Evolutionary conservation across 1,140 invertebrate species (phyloP).

Genomic region (Drosophila carrolli): DNA sequence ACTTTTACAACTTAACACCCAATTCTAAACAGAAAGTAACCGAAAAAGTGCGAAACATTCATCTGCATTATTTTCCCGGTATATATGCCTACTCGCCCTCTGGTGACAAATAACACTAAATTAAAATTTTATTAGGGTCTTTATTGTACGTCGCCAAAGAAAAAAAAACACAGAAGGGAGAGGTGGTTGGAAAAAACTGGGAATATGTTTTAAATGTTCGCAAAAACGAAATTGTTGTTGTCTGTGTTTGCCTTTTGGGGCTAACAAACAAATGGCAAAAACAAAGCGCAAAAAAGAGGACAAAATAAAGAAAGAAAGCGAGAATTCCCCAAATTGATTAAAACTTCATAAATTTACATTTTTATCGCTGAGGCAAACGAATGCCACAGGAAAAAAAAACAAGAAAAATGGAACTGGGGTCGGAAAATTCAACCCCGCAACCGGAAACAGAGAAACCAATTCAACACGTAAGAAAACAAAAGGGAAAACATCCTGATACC

Average conservation of each 20-base stretch:
- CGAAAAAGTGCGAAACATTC: slow-evolving; percentile 52
- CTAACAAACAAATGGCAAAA: slow-evolving; percentile 50
- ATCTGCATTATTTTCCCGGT: slow-evolving; percentile 24
- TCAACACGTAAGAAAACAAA: slow-evolving; percentile 59
- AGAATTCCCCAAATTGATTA: slow-evolving; percentile 82
- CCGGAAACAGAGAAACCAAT: slow-evolving; percentile 45
- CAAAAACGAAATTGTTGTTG: slow-evolving; percentile 45
- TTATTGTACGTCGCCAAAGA: slow-evolving; percentile 67
- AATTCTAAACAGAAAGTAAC: slow-evolving; percentile 23
- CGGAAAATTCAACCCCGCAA: slow-evolving; percentile 39
- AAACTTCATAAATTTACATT: slow-evolving; percentile 83
- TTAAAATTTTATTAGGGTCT: slow-evolving; percentile 83
- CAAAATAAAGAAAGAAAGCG: slow-evolving; percentile 47
- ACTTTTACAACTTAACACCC: slow-evolving; percentile 48
- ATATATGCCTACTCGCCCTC: slow-evolving; percentile 50
- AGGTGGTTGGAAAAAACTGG: slow-evolving; percentile 29
- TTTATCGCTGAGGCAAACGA: slow-evolving; percentile 74
- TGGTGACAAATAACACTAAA: slow-evolving; percentile 82
- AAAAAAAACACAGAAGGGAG: slow-evolving; percentile 28
- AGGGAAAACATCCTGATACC: slow-evolving; percentile 30
- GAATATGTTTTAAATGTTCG: slow-evolving; percentile 79
- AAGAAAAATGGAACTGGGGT: slow-evolving; percentile 27
- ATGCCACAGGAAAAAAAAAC: slow-evolving; percentile 51
- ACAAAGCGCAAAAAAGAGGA: slow-evolving; percentile 26
- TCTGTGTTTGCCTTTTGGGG: slow-evolving; percentile 59